phyloP scores from a whole-genome alignment of 2,888 invertebrate species.

The Lycia hirtaria region DNA sequence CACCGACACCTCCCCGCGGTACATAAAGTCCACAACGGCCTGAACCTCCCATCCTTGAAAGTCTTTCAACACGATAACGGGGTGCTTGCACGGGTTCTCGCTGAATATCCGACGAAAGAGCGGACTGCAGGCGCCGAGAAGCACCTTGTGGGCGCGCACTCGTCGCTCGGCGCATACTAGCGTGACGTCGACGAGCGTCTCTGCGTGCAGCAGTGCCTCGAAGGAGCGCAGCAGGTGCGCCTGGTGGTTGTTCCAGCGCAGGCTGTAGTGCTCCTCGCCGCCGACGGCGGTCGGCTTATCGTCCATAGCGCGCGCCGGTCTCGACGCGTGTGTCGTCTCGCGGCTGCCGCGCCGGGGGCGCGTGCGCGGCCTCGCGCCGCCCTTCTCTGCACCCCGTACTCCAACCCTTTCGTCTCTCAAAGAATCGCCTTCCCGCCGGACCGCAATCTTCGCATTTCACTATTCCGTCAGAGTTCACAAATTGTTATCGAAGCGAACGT shows the following conservation, averaged over 20 bases:
- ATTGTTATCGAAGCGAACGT: constrained; percentile 19
- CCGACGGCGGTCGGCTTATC: constrained; percentile 74
- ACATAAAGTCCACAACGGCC: constrained; percentile 97
- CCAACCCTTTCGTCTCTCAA: constrained; percentile 79
- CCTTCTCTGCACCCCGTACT: constrained; percentile 71
- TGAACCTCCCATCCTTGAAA: constrained; percentile 95
- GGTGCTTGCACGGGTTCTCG: constrained; percentile 97
- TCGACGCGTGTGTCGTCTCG: constrained; percentile 67
- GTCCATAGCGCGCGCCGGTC: constrained; percentile 77
- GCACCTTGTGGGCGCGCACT: constrained; percentile 95
- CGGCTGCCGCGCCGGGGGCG: constrained; percentile 59
- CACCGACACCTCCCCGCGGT: constrained; percentile 96
- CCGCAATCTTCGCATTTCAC: constrained; percentile 69
- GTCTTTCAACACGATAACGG: constrained; percentile 96
- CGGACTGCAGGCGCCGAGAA: constrained; percentile 95
- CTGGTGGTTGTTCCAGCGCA: constrained; percentile 97
- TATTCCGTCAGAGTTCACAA: constrained; percentile 47
- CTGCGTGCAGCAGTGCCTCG: constrained; percentile 94
- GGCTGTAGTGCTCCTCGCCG: constrained; percentile 93
- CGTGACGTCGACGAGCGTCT: constrained; percentile 95
- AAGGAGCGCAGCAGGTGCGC: constrained; percentile 94
- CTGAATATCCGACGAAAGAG: constrained; percentile 95
- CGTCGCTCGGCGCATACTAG: constrained; percentile 94
- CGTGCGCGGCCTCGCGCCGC: constrained; percentile 76
- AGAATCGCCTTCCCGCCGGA: constrained; percentile 70